Conservation (phyloP, 2,797 vertebrate genomes). For the Hozukius guyotensis region DNA sequence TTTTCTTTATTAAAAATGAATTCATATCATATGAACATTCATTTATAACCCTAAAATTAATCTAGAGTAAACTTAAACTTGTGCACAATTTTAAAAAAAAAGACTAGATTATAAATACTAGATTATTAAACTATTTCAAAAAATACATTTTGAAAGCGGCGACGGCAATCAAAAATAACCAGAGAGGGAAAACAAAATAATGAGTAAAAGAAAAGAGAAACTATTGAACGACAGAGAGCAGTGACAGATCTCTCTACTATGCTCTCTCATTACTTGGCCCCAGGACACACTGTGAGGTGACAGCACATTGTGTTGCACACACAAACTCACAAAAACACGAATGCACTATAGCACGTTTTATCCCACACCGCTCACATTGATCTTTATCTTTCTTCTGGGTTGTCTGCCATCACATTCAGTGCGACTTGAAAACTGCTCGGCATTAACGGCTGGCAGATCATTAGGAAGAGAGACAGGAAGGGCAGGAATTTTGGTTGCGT, state of each 20-base stretch:
- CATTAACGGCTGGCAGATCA: conserved; percentile 44
- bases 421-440: conserved; percentile 22
- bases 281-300: conserved; percentile 32
- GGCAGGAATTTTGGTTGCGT: conserved; percentile 2
- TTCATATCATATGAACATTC: background rate
- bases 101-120: background rate
- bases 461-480: conserved; percentile 28
- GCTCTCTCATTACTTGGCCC: conserved; percentile 62
- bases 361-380: conserved; percentile 39
- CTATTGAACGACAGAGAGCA: conserved; percentile 36
- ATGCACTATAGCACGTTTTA: conserved; percentile 17
- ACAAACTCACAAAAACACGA: background rate
- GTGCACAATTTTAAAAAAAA: background rate
- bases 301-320: conserved; percentile 23
- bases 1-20: background rate
- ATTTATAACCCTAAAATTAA: background rate
- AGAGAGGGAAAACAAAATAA: conserved; percentile 39
- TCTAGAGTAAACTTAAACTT: background rate
- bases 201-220: conserved; percentile 35
- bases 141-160: background rate
- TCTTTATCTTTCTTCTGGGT: conserved; percentile 29
- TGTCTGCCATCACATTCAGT: conserved; percentile 26
- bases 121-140: background rate
- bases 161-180: background rate
- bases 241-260: conserved; percentile 44